Base-by-base conservation (phyloP, 37 sponge, comb jelly and placozoan species). In the Eunapius fragilis region DNA sequence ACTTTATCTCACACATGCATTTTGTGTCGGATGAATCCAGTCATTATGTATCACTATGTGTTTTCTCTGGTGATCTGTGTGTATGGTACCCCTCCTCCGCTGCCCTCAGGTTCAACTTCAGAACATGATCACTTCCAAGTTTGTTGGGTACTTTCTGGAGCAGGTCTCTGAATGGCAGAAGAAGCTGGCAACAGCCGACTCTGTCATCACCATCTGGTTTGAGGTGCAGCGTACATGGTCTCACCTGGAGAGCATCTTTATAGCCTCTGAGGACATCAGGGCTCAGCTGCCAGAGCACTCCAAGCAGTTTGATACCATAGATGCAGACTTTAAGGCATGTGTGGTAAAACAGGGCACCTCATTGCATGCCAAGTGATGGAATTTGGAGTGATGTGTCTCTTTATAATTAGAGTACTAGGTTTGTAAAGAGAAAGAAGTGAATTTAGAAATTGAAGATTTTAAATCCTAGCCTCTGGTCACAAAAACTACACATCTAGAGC, bases 221-320 rank as follows among this genome's bases (percentile, higher is more conserved):
- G 99, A 99, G 89, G 99, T 99, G 26, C 99, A 99, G 81, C 79
- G 96, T 24, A 99, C 99, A 0, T 99, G 99, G 99, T 99, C 99
- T 34, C 97, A 99, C 77, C 88, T 99, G 75, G 99, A 99, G 83
- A 90, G 92, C 82, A 99, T 99, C 87, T 99, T 99, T 79, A 97
- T 99, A 67, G 97, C 97, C 3, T 97, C 99, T 37, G 99, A 89
- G 31, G 99, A 99, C 75, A 99, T 99, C 85, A 83, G 99, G 47
- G 77, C 92, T 37, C 99, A 99, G 87, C 87, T 99, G 4, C 99
- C 99, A 1, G 91, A 93, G 30, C 94, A 99, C 78, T 99, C 99
- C 73, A 93, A 95, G 69, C 84, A 87, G 67, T 99, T 99, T 89
- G 99, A 99, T 71, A 91, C 85, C 33, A 99, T 99, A 83, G 99